phyloP scores from a whole-genome alignment of 2,797 vertebrate species.

The Brotula barbata region DNA sequence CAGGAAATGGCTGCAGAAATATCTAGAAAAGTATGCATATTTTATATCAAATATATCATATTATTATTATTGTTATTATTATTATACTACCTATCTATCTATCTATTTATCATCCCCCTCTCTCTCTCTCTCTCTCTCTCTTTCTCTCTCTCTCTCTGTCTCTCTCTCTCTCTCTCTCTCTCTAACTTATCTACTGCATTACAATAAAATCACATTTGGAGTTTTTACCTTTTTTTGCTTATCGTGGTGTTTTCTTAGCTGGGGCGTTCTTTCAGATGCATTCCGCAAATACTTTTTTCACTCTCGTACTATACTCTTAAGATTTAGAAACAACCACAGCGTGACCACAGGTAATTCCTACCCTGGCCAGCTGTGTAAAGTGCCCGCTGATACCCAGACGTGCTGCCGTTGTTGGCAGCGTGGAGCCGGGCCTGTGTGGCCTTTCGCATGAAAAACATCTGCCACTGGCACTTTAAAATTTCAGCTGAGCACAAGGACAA shows the following conservation, averaged over 20 bases:
- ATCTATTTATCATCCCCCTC: too few relatives aligned
- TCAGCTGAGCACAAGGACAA: slow-evolving; percentile 35
- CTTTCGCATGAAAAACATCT: slow-evolving; percentile 72
- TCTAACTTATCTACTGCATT: too few relatives aligned
- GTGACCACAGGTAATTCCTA: slow-evolving; percentile 54
- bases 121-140: too few relatives aligned
- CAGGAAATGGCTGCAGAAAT: too few relatives aligned
- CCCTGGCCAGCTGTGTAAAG: slow-evolving; percentile 61
- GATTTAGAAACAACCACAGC: slow-evolving; percentile 41
- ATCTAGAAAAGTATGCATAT: too few relatives aligned
- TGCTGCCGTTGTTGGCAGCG: slow-evolving; percentile 49
- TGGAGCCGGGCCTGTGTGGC: slow-evolving; percentile 49
- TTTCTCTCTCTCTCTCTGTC: too few relatives aligned
- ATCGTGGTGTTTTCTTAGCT: slow-evolving; percentile 48
- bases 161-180: too few relatives aligned
- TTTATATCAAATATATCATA: too few relatives aligned
- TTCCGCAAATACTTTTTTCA: slow-evolving; percentile 49
- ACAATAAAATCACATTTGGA: too few relatives aligned
- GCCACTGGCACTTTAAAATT: slow-evolving; percentile 48
- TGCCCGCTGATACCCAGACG: slow-evolving; percentile 43
- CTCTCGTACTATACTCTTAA: slow-evolving; percentile 31
- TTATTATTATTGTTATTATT: too few relatives aligned
- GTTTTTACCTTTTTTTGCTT: slow-evolving; percentile 2
- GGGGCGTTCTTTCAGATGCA: slow-evolving; percentile 40
- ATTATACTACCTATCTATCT: too few relatives aligned